Evolutionary conservation across 2,888 invertebrate species (phyloP), one percentile per base, ranked within the genome.

Genomic region (Zonitis immaculata): DNA sequence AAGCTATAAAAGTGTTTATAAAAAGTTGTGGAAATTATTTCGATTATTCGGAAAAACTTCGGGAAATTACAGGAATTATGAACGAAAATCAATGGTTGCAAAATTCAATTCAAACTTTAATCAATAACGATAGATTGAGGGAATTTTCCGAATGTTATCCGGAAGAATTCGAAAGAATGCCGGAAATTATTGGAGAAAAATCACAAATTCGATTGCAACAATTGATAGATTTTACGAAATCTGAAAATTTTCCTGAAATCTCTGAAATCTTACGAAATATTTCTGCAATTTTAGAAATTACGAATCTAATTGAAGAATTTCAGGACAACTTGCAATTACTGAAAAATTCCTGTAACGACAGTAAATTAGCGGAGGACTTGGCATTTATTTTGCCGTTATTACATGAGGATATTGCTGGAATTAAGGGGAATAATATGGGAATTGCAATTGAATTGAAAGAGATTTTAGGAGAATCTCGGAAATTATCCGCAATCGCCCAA

Each of bases 1-100:
- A 56, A 53, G 42, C 56, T 5, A 9, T 53, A 8, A 48, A 42
- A 22, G 49, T 56, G 14, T 47, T 56, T 14, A 26, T 52, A 14
- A 27, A 26, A 12, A 45, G 28, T 8, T 28, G 27, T 16, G 27
- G 28, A 16, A 28, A 45, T 1, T 28, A 16, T 8, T 45, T 30
- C 12, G 14, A 8, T 14, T 45, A 30, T 27, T 12, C 20, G 28
- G 11, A 28, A 7, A 45, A 45, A 14, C 18, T 45, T n/a, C 47
- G 26, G 11, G 22, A 44, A 22, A 20, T n/a, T 44, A 12, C 45
- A 35, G 20, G 4, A 2, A 39, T n/a, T n/a, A n/a, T n/a, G n/a
- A n/a, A 43, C 20, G 43, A 47, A 16, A 3, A 20, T 39, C 39
- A 18, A n/a, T 39, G 11, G 39, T n/a, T n/a, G n/a, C n/a, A n/a